phyloP scores from a whole-genome alignment of 1,140 invertebrate genomes.

The Drosophila ficusphila region DNA sequence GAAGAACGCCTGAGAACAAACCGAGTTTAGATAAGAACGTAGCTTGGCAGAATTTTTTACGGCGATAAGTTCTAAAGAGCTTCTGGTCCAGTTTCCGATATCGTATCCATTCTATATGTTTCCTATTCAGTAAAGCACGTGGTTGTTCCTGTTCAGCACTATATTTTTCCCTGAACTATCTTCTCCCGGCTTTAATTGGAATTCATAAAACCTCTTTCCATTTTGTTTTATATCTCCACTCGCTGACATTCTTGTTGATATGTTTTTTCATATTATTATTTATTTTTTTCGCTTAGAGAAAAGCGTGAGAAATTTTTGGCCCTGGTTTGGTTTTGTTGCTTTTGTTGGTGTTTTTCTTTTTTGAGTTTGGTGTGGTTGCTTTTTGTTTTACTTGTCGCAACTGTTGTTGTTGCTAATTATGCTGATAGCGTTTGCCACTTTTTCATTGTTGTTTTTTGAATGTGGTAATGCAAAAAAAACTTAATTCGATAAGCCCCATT shows the following conservation, averaged over 20 bases:
- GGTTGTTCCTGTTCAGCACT: not conserved
- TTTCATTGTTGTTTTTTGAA: conserved; percentile 37
- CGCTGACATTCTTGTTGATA: conserved; percentile 25
- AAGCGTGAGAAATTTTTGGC: conserved; percentile 80
- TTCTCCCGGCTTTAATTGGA: not conserved
- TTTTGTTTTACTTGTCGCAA: conserved; percentile 52
- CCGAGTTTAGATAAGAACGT: conserved; percentile 9
- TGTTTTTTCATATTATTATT: conserved; percentile 18
- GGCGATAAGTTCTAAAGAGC: conserved; percentile 2
- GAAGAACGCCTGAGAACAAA: conserved; percentile 24
- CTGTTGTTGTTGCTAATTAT: conserved; percentile 64
- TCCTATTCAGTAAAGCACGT: not conserved
- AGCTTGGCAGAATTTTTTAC: not conserved
- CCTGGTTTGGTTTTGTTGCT: conserved; percentile 67
- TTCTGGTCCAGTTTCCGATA: not conserved
- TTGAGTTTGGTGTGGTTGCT: conserved; percentile 50
- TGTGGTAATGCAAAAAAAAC: conserved; percentile 61
- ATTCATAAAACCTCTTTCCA: not conserved
- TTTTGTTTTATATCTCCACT: conserved; percentile 21
- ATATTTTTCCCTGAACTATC: not conserved
- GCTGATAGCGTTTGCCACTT: conserved; percentile 68
- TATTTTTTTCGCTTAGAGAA: conserved; percentile 54
- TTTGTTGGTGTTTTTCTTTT: conserved; percentile 45
- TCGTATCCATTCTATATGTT: not conserved
- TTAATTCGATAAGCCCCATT: conserved; percentile 75